Evolutionary conservation across 2,113 vertebrate genomes (phyloP).

Genomic region (Lynx canadensis): DNA sequence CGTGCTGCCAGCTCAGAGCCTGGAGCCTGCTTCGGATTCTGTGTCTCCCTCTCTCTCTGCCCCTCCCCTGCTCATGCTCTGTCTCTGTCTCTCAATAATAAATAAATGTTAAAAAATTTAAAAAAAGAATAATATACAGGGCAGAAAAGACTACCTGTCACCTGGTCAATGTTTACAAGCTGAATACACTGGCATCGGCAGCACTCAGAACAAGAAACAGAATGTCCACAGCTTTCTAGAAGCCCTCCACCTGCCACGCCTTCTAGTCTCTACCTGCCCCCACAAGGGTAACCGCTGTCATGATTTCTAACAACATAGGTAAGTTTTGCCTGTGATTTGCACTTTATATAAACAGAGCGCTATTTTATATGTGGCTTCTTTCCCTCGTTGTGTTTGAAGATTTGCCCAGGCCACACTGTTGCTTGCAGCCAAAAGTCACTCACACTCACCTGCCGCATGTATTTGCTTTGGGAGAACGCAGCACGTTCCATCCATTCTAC

Average conservation of each 20-base stretch:
- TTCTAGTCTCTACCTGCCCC: neutral
- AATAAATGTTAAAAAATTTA: too few species aligned
- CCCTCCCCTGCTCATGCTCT: too few species aligned
- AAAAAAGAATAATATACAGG: neutral
- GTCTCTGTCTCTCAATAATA: too few species aligned
- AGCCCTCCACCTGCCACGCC: neutral
- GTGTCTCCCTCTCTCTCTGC: too few species aligned
- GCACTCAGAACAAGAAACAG: neutral
- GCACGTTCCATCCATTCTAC: too few species aligned
- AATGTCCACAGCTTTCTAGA: neutral
- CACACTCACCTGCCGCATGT: neutral
- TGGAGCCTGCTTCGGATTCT: too few species aligned
- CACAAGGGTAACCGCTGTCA: rapidly evolving
- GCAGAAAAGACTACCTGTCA: neutral
- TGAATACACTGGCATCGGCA: neutral
- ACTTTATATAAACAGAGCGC: neutral
- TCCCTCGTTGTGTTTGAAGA: rapidly evolving
- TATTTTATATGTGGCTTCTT: neutral
- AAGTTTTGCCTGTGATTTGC: neutral
- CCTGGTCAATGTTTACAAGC: neutral
- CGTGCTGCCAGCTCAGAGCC: too few species aligned
- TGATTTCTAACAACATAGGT: neutral
- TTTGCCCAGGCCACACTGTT: rapidly evolving
- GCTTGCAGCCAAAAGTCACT: rapidly evolving
- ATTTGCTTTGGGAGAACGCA: neutral